Conservation (phyloP, 1,140 invertebrate species). For the Propsilocerus akamusi region DNA sequence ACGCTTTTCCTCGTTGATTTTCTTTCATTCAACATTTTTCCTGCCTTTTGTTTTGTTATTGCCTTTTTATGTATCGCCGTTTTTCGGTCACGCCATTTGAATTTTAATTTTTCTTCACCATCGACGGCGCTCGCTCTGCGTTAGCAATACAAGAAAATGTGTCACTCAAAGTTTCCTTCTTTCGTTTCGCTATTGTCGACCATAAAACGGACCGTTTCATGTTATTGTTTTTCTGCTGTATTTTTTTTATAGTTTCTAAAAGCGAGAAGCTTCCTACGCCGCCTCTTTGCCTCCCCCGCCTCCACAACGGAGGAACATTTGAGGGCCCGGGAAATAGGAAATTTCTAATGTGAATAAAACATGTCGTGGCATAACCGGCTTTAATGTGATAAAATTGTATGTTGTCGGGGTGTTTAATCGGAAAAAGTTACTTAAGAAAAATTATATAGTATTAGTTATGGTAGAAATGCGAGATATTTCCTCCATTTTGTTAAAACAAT, state of each 20-base stretch:
- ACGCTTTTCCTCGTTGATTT: too few species aligned
- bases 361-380: neutral
- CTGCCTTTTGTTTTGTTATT: neutral
- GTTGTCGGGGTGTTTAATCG: neutral
- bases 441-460: conserved; percentile 4
- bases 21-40: conserved; percentile 6
- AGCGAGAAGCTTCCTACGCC: neutral
- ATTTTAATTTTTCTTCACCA: neutral
- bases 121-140: too few species aligned
- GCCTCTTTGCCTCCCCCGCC: too few species aligned
- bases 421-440: conserved; percentile 2
- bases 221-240: neutral
- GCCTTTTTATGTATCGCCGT: neutral
- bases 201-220: neutral
- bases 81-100: conserved; percentile 4
- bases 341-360: conserved; percentile 4
- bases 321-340: too few species aligned
- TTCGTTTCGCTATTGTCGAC: neutral
- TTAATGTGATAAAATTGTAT: neutral
- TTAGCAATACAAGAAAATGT: neutral
- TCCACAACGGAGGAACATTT: too few species aligned
- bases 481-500: conserved; percentile 4
- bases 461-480: conserved; percentile 3
- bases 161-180: neutral
- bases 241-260: too few species aligned